Evolutionary conservation across 2,797 vertebrate genomes (phyloP).

Genomic region (Pristis pectinata): DNA sequence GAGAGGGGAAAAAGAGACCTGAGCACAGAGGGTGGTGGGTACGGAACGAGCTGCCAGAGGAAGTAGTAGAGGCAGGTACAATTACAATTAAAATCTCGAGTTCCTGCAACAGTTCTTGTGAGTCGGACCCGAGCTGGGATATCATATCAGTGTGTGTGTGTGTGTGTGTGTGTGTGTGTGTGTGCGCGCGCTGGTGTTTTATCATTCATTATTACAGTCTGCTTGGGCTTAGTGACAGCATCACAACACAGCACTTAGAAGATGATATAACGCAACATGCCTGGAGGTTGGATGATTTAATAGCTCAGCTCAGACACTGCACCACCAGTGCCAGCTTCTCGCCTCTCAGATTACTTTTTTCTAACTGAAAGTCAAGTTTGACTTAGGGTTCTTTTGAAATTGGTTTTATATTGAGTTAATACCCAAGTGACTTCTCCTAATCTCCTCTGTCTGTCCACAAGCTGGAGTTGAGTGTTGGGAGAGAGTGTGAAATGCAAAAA

Average conservation of each 20-base stretch:
- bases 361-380: background rate
- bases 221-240: background rate
- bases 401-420: background rate
- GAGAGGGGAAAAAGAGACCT: too few species aligned
- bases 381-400: background rate
- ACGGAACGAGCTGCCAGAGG: too few species aligned
- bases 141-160: background rate
- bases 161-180: background rate
- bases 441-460: background rate
- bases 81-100: too few species aligned
- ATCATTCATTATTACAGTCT: background rate
- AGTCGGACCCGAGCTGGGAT: background rate
- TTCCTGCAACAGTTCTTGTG: background rate
- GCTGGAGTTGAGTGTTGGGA: background rate
- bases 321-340: background rate
- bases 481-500: too few species aligned
- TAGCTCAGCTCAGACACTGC: background rate
- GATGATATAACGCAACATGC: background rate
- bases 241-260: background rate
- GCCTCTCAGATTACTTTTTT: background rate
- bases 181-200: background rate
- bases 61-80: too few species aligned
- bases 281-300: background rate
- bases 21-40: too few species aligned
- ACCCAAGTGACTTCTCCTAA: background rate